These are phyloP conservation scores for Ctenoplectra terminalis DNA, from an alignment of 1,140 invertebrate species.

Conservation along the genomic window DNA sequence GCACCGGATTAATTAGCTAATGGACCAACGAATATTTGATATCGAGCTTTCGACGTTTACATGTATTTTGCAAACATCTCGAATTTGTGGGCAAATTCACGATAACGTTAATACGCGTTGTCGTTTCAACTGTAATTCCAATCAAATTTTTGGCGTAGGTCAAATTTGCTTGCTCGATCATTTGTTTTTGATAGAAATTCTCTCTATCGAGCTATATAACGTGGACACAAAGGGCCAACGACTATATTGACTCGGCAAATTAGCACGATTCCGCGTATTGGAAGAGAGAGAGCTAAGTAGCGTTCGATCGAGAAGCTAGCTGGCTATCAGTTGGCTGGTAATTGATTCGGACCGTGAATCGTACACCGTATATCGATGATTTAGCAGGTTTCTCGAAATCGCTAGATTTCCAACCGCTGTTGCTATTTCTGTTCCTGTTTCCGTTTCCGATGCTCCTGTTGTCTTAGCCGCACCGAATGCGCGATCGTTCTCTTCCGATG, in stretches of 20 bases:
- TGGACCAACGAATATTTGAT: constrained; percentile 78
- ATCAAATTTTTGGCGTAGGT: constrained; percentile 1
- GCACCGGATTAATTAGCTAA: constrained; percentile 80
- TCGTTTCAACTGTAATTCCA: neutral
- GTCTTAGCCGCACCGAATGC: neutral
- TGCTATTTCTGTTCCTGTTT: neutral
- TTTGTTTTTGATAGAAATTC: neutral
- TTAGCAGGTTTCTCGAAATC: constrained; percentile 25
- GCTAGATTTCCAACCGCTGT: constrained; percentile 1
- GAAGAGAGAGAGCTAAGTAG: neutral
- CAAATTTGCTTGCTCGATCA: neutral
- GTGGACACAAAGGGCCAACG: neutral
- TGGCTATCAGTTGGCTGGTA: constrained; percentile 7
- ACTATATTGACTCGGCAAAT: constrained; percentile 10
- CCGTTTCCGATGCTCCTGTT: too few species aligned
- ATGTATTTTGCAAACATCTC: constrained; percentile 12
- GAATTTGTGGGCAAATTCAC: neutral
- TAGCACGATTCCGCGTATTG: neutral
- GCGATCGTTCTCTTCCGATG: neutral
- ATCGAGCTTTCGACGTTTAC: constrained; percentile 50
- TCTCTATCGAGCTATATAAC: too few species aligned
- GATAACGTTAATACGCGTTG: neutral
- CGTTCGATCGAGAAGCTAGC: neutral
- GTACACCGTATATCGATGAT: constrained; percentile 23
- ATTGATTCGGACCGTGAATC: constrained; percentile 18